Conservation (phyloP, 2,888 invertebrate species). For the Crossocerus cetratus region DNA sequence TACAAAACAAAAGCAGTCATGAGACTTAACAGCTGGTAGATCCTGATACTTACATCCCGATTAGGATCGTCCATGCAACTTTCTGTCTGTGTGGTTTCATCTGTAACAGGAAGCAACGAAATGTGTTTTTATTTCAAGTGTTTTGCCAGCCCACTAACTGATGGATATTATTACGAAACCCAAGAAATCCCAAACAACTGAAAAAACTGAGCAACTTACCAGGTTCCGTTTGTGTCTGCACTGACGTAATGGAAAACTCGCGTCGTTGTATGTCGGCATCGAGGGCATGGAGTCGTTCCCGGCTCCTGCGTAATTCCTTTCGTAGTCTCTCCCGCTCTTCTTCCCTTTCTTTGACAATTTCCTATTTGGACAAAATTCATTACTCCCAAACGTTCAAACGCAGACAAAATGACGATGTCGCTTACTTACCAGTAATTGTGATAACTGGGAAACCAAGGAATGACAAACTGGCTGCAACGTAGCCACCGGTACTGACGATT, state of each 20-base stretch:
- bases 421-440: slow-evolving; percentile 78
- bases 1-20: too few relatives aligned
- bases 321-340: slow-evolving; percentile 86
- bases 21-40: background rate
- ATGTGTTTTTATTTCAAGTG: background rate
- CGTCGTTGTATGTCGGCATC: slow-evolving; percentile 71
- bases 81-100: slow-evolving; percentile 47
- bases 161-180: background rate
- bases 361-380: slow-evolving; percentile 77
- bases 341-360: slow-evolving; percentile 85
- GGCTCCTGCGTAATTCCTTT: slow-evolving; percentile 84
- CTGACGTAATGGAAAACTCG: slow-evolving; percentile 60
- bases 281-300: slow-evolving; percentile 84
- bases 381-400: background rate
- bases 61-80: slow-evolving; percentile 46
- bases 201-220: slow-evolving; percentile 54
- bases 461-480: slow-evolving; percentile 82
- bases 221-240: slow-evolving; percentile 64
- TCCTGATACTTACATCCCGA: slow-evolving; percentile 60
- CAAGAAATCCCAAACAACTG: slow-evolving; percentile 20
- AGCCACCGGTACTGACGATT: slow-evolving; percentile 81
- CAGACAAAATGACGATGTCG: background rate
- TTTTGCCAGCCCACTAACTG: background rate
- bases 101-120: slow-evolving; percentile 28
- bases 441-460: slow-evolving; percentile 82